phyloP scores from a whole-genome alignment of 1,140 invertebrate genomes.

The Cydia splendana region DNA sequence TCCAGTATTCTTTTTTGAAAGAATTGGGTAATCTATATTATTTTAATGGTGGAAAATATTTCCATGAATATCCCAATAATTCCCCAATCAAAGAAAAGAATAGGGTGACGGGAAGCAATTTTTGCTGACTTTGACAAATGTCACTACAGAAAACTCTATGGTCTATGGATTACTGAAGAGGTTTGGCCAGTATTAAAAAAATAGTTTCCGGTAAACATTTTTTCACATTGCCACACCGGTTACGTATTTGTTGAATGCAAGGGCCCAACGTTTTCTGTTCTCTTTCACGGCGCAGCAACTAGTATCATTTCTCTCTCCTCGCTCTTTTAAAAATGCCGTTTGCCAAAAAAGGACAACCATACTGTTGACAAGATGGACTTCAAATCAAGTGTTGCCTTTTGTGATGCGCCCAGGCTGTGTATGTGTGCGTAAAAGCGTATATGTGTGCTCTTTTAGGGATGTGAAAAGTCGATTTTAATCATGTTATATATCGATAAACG shows the following conservation, averaged over 20 bases:
- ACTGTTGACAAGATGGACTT: too few relatives aligned
- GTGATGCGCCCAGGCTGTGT: too few relatives aligned
- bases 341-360: too few relatives aligned
- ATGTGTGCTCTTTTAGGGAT: too few relatives aligned
- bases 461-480: too few relatives aligned
- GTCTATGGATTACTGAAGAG: conserved; percentile 4
- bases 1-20: conserved; percentile 1
- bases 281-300: too few relatives aligned
- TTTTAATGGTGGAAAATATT: conserved; percentile 22
- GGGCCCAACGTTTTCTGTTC: too few relatives aligned
- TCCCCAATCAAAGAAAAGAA: conserved; percentile 41
- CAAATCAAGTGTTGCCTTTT: too few relatives aligned
- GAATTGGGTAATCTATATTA: not conserved
- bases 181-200: conserved; percentile 24
- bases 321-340: too few relatives aligned
- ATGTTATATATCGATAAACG: too few relatives aligned
- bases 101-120: conserved; percentile 40
- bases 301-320: too few relatives aligned
- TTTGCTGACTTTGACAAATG: conserved; percentile 46
- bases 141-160: conserved; percentile 28
- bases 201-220: conserved; percentile 19
- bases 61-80: conserved; percentile 16
- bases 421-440: too few relatives aligned
- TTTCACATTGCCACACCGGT: not conserved
- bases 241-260: not conserved